These are phyloP conservation scores for Trogon melanurus DNA, from an alignment of 2,113 vertebrate species.

Conservation along the genomic window DNA sequence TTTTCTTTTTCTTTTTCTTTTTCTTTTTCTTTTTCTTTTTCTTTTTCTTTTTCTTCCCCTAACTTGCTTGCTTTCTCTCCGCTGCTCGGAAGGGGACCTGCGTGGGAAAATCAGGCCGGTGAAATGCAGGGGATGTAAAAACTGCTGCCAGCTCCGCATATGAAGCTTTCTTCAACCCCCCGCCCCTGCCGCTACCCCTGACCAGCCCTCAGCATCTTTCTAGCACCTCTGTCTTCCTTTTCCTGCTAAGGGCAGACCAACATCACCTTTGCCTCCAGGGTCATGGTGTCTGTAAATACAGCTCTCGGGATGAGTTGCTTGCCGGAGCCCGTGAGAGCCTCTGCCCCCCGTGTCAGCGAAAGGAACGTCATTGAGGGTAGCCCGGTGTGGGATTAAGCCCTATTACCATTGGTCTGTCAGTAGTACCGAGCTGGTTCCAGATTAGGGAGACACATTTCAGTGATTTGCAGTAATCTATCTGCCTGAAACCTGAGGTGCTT, in stretches of 20 bases:
- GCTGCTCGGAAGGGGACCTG: background rate
- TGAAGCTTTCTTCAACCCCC: background rate
- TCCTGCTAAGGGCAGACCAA: too few relatives aligned
- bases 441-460: background rate
- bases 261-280: accelerated
- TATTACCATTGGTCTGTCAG: accelerated
- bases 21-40: too few relatives aligned
- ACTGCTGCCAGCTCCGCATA: background rate
- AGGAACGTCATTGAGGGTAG: accelerated
- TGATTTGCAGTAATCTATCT: background rate
- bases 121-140: accelerated
- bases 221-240: accelerated
- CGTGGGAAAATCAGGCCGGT: background rate
- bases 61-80: background rate
- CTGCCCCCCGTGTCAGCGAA: background rate
- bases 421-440: background rate
- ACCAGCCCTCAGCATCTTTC: background rate
- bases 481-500: background rate
- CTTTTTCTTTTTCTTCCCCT: background rate
- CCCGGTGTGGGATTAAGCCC: background rate
- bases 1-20: too few relatives aligned
- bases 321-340: accelerated
- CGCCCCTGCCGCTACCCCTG: accelerated
- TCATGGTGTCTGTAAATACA: accelerated
- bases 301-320: too few relatives aligned